Base-by-base conservation (phyloP, 2,113 vertebrate species). In the Heterochromis multidens region DNA sequence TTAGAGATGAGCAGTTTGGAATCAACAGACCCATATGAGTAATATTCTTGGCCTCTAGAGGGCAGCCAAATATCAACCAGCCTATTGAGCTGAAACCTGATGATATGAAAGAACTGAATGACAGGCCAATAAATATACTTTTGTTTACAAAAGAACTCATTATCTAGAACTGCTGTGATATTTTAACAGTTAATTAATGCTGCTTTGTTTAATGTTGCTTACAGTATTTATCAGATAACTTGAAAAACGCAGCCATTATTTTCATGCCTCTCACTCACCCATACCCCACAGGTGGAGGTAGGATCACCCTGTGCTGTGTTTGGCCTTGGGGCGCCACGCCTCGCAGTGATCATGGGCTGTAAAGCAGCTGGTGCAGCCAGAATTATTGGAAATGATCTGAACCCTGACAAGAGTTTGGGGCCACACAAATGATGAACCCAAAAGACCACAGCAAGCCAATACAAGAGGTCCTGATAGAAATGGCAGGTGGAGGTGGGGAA, bases 341-440 rank as follows among this genome's bases (percentile, higher is more conserved):
- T 99, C 27, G 97, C 98, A 1, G 96, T 89, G 6, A 2, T 98
- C 52, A 98, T 98, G 33, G 98, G 97, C 77, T 99, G 97, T 91
- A 97, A 97, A 89, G 93, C 2, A 0, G 97, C 97, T 0, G 97
- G 97, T 37, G 98, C 98, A 52, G 96, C 97, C 80, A 96, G 97
- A 82, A 98, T 99, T 94, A 98, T 98, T 52, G 98, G 90, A 0
- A 31, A 98, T 27, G 98, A 99, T 79, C 94, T 97, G 94, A 98
- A 98, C 3, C 94, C 27, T 0, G 85, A 91, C 14, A 99, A 98
- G 93, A 97, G 88, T 95, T 98, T 70, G 97, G 97, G 82, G 97
- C 96, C 88, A 98, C 97, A 0, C 97, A 99, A 33, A 97, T 95
- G 6, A 57, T 99, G 93, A 98, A 97, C 95, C 98, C 98, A 4